Evolutionary conservation across 2,797 vertebrate species (phyloP).

Genomic region (Microctenopoma lineatum): DNA sequence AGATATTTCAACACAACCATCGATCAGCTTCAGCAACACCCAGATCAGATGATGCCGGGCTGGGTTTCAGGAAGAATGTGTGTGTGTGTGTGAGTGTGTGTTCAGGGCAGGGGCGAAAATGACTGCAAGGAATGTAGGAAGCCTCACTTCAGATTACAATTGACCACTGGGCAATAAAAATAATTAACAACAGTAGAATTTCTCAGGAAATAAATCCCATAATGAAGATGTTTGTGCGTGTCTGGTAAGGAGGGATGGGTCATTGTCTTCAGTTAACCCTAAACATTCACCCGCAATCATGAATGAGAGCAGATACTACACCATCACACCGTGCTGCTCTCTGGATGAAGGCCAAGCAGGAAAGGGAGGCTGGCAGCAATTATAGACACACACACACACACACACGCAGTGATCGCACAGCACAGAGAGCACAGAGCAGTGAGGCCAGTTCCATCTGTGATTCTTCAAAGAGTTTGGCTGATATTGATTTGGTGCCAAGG

Average conservation of each 20-base stretch:
- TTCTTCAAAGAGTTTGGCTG: constrained; percentile 90
- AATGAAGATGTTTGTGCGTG: constrained; percentile 14
- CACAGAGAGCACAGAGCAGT: constrained; percentile 71
- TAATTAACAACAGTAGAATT: background rate
- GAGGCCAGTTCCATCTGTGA: constrained; percentile 87
- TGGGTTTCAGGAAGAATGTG: constrained; percentile 83
- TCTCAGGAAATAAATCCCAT: constrained; percentile 21
- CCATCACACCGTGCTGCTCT: constrained; percentile 69
- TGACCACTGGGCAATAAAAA: constrained; percentile 1
- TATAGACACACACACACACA: constrained; percentile 57
- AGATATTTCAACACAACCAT: constrained; percentile 91
- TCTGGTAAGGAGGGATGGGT: constrained; percentile 15
- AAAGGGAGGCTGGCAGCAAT: constrained; percentile 76
- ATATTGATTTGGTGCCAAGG: constrained; percentile 91
- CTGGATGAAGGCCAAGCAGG: constrained; percentile 73
- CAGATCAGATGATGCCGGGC: constrained; percentile 85
- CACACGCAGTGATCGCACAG: constrained; percentile 60
- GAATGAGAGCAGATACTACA: constrained; percentile 70
- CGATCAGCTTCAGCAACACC: constrained; percentile 87
- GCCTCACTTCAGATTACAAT: constrained; percentile 30
- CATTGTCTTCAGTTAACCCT: constrained; percentile 34
- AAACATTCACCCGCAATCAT: constrained; percentile 63
- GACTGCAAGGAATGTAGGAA: constrained; percentile 32
- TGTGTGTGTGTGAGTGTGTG: constrained; percentile 21
- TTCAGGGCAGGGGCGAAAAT: constrained; percentile 62